Percentiles rank a stretch among this genome's conserved stretches.
Conservation (phyloP, 2,888 invertebrate species). For the Ptychoptera albimana region DNA sequence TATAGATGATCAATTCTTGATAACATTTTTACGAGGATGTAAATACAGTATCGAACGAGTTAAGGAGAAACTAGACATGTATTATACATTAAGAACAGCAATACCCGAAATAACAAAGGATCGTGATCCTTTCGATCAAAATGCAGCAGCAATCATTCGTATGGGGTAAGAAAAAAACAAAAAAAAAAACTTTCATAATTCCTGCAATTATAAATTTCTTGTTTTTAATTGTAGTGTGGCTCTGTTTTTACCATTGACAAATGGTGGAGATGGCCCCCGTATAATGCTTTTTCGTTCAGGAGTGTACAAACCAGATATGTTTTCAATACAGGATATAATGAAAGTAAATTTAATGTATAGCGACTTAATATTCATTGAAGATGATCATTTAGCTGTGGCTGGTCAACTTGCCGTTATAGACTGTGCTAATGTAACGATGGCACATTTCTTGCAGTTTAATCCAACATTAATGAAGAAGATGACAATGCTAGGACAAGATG, state of each 20-base stretch:
- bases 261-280: slow-evolving; percentile 27
- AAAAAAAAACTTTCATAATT: no score
- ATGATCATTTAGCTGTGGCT: slow-evolving; percentile 38
- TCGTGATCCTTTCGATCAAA: slow-evolving; percentile 15
- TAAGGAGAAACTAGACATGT: slow-evolving; percentile 44
- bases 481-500: slow-evolving; percentile 37
- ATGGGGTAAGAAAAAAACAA: slow-evolving; percentile 6
- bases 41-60: slow-evolving; percentile 46
- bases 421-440: slow-evolving; percentile 34
- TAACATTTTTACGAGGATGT: slow-evolving; percentile 44
- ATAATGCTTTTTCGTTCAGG: slow-evolving; percentile 31
- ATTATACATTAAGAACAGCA: slow-evolving; percentile 35
- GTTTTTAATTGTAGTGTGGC: slow-evolving; percentile 14
- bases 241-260: slow-evolving; percentile 15
- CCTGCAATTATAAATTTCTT: no score
- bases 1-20: slow-evolving; percentile 46
- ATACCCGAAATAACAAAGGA: slow-evolving; percentile 39
- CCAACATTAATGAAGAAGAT: slow-evolving; percentile 42
- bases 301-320: slow-evolving; percentile 30
- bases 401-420: slow-evolving; percentile 39
- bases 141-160: slow-evolving; percentile 5
- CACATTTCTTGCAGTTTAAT: slow-evolving; percentile 39
- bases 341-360: slow-evolving; percentile 36
- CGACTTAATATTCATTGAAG: slow-evolving; percentile 42
- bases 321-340: slow-evolving; percentile 33